Evolutionary conservation across 1,140 invertebrate genomes (phyloP), one percentile per base, ranked within the genome.

Genomic region (Habropoda laboriosa): DNA sequence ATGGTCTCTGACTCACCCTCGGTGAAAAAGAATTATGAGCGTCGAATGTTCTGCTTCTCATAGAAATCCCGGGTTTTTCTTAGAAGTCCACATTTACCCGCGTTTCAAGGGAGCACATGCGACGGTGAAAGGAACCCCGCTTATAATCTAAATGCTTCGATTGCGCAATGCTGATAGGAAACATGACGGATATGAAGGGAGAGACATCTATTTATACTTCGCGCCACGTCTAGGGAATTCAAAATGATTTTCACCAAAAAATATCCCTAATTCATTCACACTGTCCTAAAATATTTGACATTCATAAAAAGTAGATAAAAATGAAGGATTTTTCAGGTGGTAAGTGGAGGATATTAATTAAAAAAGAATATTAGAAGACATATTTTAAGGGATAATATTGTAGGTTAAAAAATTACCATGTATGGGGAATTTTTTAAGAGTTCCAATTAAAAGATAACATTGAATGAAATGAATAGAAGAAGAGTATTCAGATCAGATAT

Each of bases 1-100:
- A 80, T 58, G 71, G 63, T 72, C 66, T 77, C 82, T 85, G 83
- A 85, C 82, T 85, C 83, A 85, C 83, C 83, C 83, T 81, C 42
- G 61, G 30, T 47, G 38, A 45, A 38, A 58, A 40, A 85, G 68
- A 85, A 85, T 81, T 85, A 81, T 66, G 67, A 49, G 49, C 78
- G 49, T 68, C 68, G 67, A 81, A 71, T 85, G 83, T 76, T 66
- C 71, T 16, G n/a, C 51, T 30, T 78, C 64, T 84, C 77, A 61
- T 84, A 66, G 72, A 82, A 79, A 57, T 82, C 53, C 60, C 32
- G 18, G 18, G 80, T 60, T 83, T 76, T 76, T 76, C 53, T 70
- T 82, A 55, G 74, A 76, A 76, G n/a, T 68, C 74, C 16, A 13
- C 74, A 68, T 76, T 76, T 76, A 76, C 74, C 21, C 49, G 40